These are phyloP conservation scores for Serinus canaria DNA, from an alignment of 2,113 vertebrate species.

Conservation along the genomic window DNA sequence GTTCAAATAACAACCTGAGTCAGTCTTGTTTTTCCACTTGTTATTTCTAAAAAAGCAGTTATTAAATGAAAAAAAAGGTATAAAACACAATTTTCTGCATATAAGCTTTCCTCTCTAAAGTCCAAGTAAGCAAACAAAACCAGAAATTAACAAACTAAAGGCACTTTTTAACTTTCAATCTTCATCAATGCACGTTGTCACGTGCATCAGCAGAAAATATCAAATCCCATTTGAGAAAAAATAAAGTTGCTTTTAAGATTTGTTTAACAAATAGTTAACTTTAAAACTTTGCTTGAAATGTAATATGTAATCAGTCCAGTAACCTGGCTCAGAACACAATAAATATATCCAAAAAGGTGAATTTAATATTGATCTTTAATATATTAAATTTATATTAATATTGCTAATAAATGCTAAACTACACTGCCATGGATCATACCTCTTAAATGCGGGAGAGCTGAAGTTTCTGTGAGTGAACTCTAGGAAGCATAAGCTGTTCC, in stretches of 20 bases:
- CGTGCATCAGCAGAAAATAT: not conserved
- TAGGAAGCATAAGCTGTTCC: accelerated
- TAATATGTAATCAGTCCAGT: not conserved
- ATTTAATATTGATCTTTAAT: not conserved
- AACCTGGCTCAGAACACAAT: not conserved
- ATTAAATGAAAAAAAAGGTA: not conserved
- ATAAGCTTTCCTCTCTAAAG: not conserved
- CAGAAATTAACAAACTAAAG: not conserved
- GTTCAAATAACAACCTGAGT: not conserved
- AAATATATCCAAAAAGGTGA: not conserved
- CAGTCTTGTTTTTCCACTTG: not conserved
- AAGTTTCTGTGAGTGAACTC: not conserved
- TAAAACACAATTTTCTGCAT: not conserved
- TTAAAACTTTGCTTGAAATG: not conserved
- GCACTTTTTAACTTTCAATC: not conserved
- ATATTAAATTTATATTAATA: too few species aligned
- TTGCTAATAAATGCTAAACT: not conserved
- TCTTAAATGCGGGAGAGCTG: not conserved
- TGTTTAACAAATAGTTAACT: not conserved
- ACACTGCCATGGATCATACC: not conserved
- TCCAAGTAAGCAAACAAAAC: not conserved
- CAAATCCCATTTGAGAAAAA: not conserved
- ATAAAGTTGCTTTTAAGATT: not conserved
- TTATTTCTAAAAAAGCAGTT: not conserved
- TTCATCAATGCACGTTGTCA: not conserved